Base-by-base conservation (phyloP, 2,113 vertebrate genomes). In the Benitochromis conjunctus region DNA sequence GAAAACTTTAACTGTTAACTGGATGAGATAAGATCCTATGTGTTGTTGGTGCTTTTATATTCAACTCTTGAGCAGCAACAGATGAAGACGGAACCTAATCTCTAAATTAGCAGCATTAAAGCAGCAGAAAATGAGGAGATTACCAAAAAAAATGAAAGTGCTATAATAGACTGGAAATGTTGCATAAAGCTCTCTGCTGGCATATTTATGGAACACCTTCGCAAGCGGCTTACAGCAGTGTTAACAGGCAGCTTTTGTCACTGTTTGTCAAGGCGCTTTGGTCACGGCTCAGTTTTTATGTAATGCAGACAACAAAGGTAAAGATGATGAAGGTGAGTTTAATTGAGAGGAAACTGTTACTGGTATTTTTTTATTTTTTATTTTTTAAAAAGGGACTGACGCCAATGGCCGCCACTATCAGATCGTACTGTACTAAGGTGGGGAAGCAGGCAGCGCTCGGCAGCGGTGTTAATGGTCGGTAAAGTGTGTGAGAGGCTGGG, bases 211-310 rank as follows among this genome's bases (percentile, higher is more conserved):
- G 83, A 83, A 80, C 79, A 31, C 78, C 74, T 79, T 83, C 18
- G 64, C 86, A 92, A 92, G 84, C 85, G 57, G 92, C 91, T 93
- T 94, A 94, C 43, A 60, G 88, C 55, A 3, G 66, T 2, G 86
- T 87, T 91, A 87, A 86, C 88, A 82, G 57, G 85, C 79, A 19
- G 86, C 86, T 94, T 93, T 89, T 53, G 84, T 92, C 81, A 88
- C 79, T 19, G 51, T 85, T 88, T 85, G 81, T 87, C 85, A 79
- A 84, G 76, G 78, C 9, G 77, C 79, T 86, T 92, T 80, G 82
- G 81, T 92, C 91, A 93, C 89, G 19, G 69, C 82, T 85, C 79
- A 66, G 66, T 78, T 88, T 92, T 93, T 93, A 92, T 85, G 90
- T 94, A 93, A 94, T 24, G 29, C 78, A 57, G 66, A 90, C 66